Conservation (phyloP, 1,140 invertebrate genomes). For the Latrodectus geometricus region DNA sequence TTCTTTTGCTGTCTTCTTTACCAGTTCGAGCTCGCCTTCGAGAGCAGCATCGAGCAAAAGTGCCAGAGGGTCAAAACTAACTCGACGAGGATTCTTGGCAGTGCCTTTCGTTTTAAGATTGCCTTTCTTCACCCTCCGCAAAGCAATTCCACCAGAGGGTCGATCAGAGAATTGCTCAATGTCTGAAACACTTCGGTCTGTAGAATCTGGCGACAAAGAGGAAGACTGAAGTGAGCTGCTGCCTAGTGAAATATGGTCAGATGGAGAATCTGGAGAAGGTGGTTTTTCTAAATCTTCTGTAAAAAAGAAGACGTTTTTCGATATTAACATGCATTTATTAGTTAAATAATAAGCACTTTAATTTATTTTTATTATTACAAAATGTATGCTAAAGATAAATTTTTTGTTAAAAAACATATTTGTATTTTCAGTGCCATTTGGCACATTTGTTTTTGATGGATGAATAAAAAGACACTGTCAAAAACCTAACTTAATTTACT, state of each 20-base stretch:
- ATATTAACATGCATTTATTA: not conserved
- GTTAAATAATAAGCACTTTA: too few species aligned
- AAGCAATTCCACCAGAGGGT: conserved; percentile 3
- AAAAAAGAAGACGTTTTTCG: not conserved
- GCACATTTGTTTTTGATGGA: too few species aligned
- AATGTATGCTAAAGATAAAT: too few species aligned
- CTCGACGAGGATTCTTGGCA: conserved; percentile 73
- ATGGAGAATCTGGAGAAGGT: conserved; percentile 33
- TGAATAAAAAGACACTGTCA: too few species aligned
- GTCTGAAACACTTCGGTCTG: conserved; percentile 37
- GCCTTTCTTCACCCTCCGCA: conserved; percentile 76
- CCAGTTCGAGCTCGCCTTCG: conserved; percentile 97
- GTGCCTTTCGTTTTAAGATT: conserved; percentile 74
- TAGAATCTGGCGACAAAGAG: conserved; percentile 42
- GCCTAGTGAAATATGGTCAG: not conserved
- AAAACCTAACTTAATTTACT: too few species aligned
- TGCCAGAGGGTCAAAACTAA: conserved; percentile 97
- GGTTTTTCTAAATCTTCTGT: conserved; percentile 50
- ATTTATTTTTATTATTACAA: too few species aligned
- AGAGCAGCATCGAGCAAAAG: conserved; percentile 93
- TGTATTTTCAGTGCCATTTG: too few species aligned
- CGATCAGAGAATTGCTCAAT: conserved; percentile 31
- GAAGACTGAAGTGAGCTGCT: conserved; percentile 31
- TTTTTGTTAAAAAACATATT: too few species aligned
- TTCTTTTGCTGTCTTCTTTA: conserved; percentile 93